Conservation (phyloP, 2,113 vertebrate genomes). For the Aegypius monachus region DNA sequence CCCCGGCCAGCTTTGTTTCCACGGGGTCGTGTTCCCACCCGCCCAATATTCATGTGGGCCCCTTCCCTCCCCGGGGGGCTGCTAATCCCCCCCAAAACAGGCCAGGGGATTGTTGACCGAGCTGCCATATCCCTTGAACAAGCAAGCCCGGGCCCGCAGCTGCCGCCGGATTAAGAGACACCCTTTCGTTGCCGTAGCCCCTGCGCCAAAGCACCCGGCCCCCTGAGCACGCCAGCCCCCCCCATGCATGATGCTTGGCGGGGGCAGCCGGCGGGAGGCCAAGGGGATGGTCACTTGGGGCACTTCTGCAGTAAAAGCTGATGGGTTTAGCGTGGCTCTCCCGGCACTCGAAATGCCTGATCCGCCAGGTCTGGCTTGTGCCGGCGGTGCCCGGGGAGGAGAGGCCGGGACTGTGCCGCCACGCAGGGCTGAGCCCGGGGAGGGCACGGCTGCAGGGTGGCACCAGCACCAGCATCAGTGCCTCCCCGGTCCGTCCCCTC, state of each 20-base stretch:
- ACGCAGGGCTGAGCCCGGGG: neutral
- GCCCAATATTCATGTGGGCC: slow-evolving; percentile 50
- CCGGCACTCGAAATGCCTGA: neutral
- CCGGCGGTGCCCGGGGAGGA: neutral
- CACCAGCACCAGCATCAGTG: neutral
- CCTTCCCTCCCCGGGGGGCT: slow-evolving; percentile 14
- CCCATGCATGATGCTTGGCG: accelerated
- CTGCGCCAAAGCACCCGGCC: accelerated
- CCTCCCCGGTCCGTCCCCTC: accelerated
- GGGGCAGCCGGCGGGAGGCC: neutral
- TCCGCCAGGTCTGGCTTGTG: neutral
- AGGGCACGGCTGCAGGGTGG: neutral
- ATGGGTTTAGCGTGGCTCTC: neutral
- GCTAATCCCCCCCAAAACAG: slow-evolving; percentile 37
- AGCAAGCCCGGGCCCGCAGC: slow-evolving; percentile 52
- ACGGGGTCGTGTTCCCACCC: slow-evolving; percentile 7
- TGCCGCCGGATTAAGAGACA: slow-evolving; percentile 37
- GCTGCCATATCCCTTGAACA: slow-evolving; percentile 66
- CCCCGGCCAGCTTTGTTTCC: neutral
- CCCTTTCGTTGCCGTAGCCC: slow-evolving; percentile 4
- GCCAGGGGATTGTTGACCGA: slow-evolving; percentile 50
- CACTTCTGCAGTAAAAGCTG: neutral
- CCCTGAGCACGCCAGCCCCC: accelerated
- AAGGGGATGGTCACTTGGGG: neutral
- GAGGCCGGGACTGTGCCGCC: neutral